A percentile compares a stretch with the other conserved stretches of the same genome.
Evolutionary conservation across 2,797 vertebrate genomes (phyloP).

Genomic region (Prionace glauca): DNA sequence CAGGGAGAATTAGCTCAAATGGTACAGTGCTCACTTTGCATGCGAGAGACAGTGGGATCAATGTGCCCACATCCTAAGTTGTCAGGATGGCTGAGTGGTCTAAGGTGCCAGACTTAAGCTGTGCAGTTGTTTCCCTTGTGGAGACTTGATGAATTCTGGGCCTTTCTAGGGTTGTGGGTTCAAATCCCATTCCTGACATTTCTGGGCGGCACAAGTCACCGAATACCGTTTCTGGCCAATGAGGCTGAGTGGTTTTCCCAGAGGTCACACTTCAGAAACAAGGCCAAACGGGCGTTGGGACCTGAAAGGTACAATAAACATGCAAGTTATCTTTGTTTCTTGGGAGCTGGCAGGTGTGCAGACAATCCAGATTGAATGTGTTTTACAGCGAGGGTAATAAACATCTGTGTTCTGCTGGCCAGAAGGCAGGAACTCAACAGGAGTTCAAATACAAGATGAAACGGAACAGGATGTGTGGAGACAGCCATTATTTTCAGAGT

Average conservation of each 20-base stretch:
- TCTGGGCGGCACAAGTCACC: not conserved
- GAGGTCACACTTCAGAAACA: not conserved
- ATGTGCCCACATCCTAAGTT: too few species aligned
- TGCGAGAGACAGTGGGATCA: too few species aligned
- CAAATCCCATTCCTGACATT: too few species aligned
- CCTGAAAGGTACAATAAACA: not conserved
- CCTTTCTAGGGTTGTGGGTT: too few species aligned
- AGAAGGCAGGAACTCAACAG: not conserved
- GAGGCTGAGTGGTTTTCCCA: not conserved
- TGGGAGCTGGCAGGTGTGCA: not conserved
- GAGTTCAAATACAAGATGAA: not conserved
- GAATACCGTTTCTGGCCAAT: not conserved
- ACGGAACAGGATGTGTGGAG: not conserved
- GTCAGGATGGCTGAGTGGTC: too few species aligned
- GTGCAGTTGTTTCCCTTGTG: too few species aligned
- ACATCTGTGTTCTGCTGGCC: not conserved
- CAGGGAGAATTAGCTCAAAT: too few species aligned
- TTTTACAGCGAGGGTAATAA: not conserved
- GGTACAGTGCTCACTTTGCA: too few species aligned
- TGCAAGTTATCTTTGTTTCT: not conserved
- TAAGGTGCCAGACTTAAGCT: too few species aligned
- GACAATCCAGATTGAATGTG: not conserved
- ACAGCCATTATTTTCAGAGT: not conserved
- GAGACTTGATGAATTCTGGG: too few species aligned
- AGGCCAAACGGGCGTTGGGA: not conserved